Conservation (phyloP, 2,797 vertebrate species). For the Rhinella marina region DNA sequence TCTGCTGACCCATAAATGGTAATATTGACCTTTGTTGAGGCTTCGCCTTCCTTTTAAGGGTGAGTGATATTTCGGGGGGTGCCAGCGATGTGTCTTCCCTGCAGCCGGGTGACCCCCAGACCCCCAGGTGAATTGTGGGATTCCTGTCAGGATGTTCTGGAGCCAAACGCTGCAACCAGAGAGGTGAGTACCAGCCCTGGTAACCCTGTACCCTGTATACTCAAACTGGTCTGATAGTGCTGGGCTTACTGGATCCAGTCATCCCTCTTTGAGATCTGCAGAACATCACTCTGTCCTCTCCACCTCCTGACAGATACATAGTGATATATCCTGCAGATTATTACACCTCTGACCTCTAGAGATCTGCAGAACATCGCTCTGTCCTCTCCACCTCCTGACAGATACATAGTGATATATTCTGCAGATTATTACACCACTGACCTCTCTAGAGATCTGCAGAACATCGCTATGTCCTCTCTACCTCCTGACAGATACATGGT, state of each 20-base stretch:
- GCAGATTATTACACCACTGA: not conserved
- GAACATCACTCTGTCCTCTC: not conserved
- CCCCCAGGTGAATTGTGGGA: not conserved
- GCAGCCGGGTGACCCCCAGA: constrained; percentile 16
- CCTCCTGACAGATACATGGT: not conserved
- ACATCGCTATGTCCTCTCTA: not conserved
- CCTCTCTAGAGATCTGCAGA: not conserved
- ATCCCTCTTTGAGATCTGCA: too few species aligned
- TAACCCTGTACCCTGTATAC: too few species aligned
- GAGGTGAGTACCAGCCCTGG: not conserved
- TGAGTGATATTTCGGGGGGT: not conserved
- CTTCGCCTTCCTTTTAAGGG: not conserved
- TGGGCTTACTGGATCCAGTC: too few species aligned
- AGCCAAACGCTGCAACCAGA: not conserved
- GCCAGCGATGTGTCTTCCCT: not conserved
- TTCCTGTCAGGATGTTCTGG: not conserved
- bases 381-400: not conserved
- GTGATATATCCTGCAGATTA: not conserved
- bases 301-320: not conserved
- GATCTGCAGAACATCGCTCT: too few species aligned
- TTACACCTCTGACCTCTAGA: not conserved
- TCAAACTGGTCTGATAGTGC: not conserved
- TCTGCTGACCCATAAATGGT: not conserved
- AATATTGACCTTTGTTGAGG: not conserved
- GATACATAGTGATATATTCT: too few species aligned